These are phyloP conservation scores for Phragmatobia fuliginosa DNA, from an alignment of 2,888 invertebrate species.

Conservation along the genomic window DNA sequence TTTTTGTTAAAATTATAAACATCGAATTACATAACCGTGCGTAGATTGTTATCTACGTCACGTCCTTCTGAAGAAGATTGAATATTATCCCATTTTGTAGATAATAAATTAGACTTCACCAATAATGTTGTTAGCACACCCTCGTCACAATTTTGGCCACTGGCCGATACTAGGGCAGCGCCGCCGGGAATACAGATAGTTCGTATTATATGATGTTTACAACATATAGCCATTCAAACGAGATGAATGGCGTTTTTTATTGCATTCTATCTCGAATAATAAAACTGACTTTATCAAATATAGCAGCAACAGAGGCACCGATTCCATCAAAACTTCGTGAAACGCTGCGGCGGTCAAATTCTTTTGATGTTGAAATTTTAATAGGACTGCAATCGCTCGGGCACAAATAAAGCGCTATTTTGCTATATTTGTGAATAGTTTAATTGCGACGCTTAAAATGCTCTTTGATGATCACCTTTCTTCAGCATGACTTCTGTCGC, in stretches of 20 bases:
- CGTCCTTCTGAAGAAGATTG: conserved; percentile 31
- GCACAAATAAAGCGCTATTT: conserved; percentile 26
- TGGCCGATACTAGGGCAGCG: conserved; percentile 21
- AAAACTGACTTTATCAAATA: conserved; percentile 45
- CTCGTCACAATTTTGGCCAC: conserved; percentile 35
- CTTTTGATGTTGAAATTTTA: conserved; percentile 42
- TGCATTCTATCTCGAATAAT: conserved; percentile 48
- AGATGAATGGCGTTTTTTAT: conserved; percentile 49
- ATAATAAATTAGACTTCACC: conserved; percentile 50
- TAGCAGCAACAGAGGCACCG: conserved; percentile 22
- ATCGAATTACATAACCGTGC: conserved; percentile 20
- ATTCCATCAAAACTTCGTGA: conserved; percentile 31
- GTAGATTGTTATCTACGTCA: conserved; percentile 20
- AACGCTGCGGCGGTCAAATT: conserved; percentile 26
- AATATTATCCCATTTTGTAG: conserved; percentile 33
- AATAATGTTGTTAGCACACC: conserved; percentile 45
- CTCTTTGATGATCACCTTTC: background rate
- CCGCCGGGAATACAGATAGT: conserved; percentile 38
- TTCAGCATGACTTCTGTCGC: background rate
- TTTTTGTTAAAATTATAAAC: background rate
- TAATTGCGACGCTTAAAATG: conserved; percentile 32
- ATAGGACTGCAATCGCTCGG: conserved; percentile 29
- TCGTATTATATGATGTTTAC: conserved; percentile 40
- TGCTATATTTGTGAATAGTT: conserved; percentile 32
- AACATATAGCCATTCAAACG: conserved; percentile 34